A percentile compares a stretch with the other conserved stretches of the same genome.
Evolutionary conservation across 2,113 vertebrate genomes (phyloP).

Genomic region (Aptenodytes forsteri): DNA sequence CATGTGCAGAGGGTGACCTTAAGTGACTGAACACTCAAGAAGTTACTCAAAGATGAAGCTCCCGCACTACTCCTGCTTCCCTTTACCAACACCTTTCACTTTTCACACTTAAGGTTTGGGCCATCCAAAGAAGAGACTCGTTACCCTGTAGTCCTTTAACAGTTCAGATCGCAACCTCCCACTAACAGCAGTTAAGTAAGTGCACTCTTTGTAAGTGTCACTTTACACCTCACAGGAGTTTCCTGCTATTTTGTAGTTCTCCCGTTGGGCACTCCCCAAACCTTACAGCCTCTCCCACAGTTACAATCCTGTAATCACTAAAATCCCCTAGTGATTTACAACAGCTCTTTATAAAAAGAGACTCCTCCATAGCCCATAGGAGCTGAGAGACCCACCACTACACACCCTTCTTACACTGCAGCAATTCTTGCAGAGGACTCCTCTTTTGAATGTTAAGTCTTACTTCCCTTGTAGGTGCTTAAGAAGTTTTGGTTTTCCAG

Average conservation of each 20-base stretch:
- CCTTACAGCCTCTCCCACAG: background rate
- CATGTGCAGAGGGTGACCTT: background rate
- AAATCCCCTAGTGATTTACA: background rate
- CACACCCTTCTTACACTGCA: background rate
- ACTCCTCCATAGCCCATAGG: background rate
- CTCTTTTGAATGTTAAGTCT: background rate
- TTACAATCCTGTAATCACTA: background rate
- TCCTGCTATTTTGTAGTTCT: background rate
- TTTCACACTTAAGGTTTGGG: background rate
- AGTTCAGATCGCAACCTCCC: background rate
- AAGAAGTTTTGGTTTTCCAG: background rate
- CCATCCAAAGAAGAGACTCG: background rate
- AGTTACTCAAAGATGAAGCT: background rate
- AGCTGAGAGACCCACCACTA: background rate
- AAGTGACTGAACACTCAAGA: background rate
- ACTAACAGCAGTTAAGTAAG: background rate
- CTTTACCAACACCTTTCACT: background rate
- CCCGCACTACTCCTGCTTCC: background rate
- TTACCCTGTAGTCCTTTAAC: too few species aligned
- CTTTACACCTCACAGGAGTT: background rate
- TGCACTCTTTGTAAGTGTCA: background rate
- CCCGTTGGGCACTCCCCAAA: background rate
- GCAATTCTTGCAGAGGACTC: background rate
- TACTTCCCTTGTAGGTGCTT: background rate
- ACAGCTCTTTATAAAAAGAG: background rate